A percentile compares a stretch with the other conserved stretches of the same genome.
phyloP scores from a whole-genome alignment of 1,140 invertebrate genomes.

The Aphidius gifuensis region DNA sequence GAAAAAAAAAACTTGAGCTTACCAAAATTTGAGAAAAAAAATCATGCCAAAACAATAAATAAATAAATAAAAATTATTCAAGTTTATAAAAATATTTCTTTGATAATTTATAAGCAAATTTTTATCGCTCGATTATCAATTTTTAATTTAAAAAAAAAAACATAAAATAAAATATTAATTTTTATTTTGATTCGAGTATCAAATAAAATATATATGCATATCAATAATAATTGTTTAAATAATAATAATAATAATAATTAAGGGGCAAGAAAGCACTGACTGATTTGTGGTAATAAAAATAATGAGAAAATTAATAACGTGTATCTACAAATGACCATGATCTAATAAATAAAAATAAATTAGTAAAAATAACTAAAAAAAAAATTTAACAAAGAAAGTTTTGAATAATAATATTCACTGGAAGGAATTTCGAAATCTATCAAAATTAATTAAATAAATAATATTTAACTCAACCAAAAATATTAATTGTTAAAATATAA shows the following conservation, averaged over 20 bases:
- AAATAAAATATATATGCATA: no score
- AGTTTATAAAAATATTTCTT: not conserved
- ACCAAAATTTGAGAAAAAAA: not conserved
- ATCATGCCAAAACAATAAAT: not conserved
- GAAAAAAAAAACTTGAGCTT: not conserved
- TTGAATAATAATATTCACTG: no score
- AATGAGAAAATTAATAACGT: not conserved
- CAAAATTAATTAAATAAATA: no score
- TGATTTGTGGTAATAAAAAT: constrained; percentile 6
- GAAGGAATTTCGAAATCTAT: no score
- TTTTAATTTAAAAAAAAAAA: not conserved
- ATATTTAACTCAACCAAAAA: no score
- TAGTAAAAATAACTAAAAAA: no score
- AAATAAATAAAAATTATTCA: not conserved
- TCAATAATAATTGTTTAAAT: not conserved
- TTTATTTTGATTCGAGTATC: no score
- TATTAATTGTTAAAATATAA: no score
- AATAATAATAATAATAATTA: constrained; percentile 1
- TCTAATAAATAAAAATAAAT: no score
- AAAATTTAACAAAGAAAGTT: no score
- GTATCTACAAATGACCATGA: not conserved
- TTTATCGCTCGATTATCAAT: not conserved
- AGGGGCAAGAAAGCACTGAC: constrained; percentile 19
- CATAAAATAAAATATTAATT: no score
- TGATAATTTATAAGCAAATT: not conserved